Percentiles rank a stretch among this genome's conserved stretches.
Conservation (phyloP, 2,888 invertebrate species). For the Caradrina clavipalpis region DNA sequence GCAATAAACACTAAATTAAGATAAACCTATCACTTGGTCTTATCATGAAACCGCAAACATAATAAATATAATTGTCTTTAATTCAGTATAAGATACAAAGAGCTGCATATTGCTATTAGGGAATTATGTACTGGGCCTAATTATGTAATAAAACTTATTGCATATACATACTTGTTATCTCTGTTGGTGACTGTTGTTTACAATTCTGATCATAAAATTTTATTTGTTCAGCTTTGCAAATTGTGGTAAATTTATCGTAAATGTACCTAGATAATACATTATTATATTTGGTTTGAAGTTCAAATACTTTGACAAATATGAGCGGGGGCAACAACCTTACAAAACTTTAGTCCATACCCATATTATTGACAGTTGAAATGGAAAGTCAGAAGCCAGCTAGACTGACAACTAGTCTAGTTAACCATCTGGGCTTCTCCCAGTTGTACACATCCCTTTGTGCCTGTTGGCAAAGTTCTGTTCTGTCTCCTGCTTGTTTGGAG, state of each 20-base stretch:
- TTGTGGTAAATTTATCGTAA: not conserved
- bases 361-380: too few species aligned
- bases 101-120: not conserved
- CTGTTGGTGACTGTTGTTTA: not conserved
- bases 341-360: too few species aligned
- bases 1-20: not conserved
- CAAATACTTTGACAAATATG: too few species aligned
- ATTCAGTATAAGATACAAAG: constrained; percentile 3
- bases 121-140: constrained; percentile 8
- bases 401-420: too few species aligned
- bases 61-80: not conserved
- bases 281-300: too few species aligned
- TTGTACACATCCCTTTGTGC: too few species aligned
- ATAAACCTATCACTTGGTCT: not conserved
- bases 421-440: too few species aligned
- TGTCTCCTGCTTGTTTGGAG: too few species aligned
- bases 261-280: not conserved
- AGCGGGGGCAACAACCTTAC: too few species aligned
- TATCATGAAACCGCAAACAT: not conserved
- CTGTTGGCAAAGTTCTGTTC: too few species aligned
- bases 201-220: constrained; percentile 10
- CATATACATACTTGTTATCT: constrained; percentile 12
- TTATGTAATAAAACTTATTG: constrained; percentile 1
- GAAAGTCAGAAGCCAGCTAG: too few species aligned
- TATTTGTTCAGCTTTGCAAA: constrained; percentile 38